phyloP scores from a whole-genome alignment of 1,140 invertebrate species.

The Drosophila sucinea region DNA sequence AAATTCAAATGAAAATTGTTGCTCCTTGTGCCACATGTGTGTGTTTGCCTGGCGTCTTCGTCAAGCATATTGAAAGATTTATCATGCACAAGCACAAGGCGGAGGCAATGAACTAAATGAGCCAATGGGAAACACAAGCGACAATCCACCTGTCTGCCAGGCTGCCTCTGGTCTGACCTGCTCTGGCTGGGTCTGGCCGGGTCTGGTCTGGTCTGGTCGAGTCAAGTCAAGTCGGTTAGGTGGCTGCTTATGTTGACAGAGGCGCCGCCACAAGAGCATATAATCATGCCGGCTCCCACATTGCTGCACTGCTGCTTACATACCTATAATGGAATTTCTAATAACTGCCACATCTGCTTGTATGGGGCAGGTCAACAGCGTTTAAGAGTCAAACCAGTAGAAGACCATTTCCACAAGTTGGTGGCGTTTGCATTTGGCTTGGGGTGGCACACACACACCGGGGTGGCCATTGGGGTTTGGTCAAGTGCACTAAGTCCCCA shows the following conservation, averaged over 20 bases:
- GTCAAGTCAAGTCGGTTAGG: constrained; percentile 10
- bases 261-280: constrained; percentile 41
- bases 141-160: constrained; percentile 23
- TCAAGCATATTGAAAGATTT: constrained; percentile 68
- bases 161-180: constrained; percentile 20
- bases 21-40: constrained; percentile 31
- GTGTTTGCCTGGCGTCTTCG: constrained; percentile 26
- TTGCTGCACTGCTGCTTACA: constrained; percentile 25
- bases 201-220: constrained; percentile 7
- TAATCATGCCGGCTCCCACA: constrained; percentile 21
- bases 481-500: constrained; percentile 41
- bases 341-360: constrained; percentile 55
- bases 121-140: constrained; percentile 29
- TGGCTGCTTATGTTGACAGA: constrained; percentile 63
- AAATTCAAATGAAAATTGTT: constrained; percentile 65
- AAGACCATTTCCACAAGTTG: constrained; percentile 48
- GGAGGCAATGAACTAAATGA: constrained; percentile 21
- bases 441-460: background rate
- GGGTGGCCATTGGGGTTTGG: constrained; percentile 9
- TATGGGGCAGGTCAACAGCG: constrained; percentile 59
- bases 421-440: constrained; percentile 50
- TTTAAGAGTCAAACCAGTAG: constrained; percentile 40
- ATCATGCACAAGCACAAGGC: constrained; percentile 54
- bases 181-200: background rate
- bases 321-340: constrained; percentile 79